Evolutionary conservation across 2,797 vertebrate genomes (phyloP), one percentile per base, ranked within the genome.

Genomic region (Platalea minor): DNA sequence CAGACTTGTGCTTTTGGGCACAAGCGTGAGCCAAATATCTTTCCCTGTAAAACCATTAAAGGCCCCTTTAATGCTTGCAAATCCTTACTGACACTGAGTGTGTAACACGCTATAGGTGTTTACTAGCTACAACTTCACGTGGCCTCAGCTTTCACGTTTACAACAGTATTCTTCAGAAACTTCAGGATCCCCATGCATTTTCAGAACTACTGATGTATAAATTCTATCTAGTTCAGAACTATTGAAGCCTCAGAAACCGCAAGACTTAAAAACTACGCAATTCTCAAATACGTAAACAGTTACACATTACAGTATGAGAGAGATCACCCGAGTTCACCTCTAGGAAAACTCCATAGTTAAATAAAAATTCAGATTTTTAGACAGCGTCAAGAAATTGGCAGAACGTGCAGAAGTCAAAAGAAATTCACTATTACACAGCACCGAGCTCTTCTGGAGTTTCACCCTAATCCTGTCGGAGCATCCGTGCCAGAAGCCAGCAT

Each of bases 61-160:
- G n/a, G 41, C n/a, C 48, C 12, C 19, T 80, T 33, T 5, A 63
- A 51, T 5, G 33, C 63, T 9, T 7, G 29, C 72, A n/a, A 56
- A 90, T 33, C n/a, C 81, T 50, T 19, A 9, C 21, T 19, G 59
- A 26, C n/a, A 20, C 26, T 2, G 3, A 53, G 56, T 31, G 8
- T 8, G 83, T 21, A 16, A 51, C 3, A 25, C 5, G 11, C 57
- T 70, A 12, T 3, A 75, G 84, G 43, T 46, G 8, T 53, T 81
- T 10, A 28, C 50, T 13, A 45, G 48, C 8, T 2, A 35, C 4
- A 59, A 23, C 48, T 14, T 64, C 4, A 19, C 48, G 4, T 0
- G 50, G 64, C 72, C 60, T 48, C 57, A 64, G 23, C 46, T 31
- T 74, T 24, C 57, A 10, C 0, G 10, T 43, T 54, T 48, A 24